These are phyloP conservation scores for Lucifuga dentata DNA, from an alignment of 2,113 vertebrate genomes.

Conservation along the genomic window DNA sequence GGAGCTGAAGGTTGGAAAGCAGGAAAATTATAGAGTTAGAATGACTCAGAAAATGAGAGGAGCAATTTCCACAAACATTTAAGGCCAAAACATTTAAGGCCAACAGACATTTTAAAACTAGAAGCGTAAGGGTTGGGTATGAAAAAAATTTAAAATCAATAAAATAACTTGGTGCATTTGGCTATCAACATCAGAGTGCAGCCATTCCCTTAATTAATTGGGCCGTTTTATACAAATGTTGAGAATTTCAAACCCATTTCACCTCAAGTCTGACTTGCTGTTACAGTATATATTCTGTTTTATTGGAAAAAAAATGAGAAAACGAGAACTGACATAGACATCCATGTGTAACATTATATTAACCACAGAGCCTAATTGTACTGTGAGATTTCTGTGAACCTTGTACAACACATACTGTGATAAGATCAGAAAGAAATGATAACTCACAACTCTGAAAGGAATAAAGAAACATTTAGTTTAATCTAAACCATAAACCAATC, in stretches of 20 bases:
- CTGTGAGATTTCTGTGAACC: constrained; percentile 16
- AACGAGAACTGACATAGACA: neutral
- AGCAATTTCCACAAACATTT: too few relatives aligned
- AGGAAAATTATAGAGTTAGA: too few relatives aligned
- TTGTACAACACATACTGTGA: constrained; percentile 33
- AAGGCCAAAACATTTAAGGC: too few relatives aligned
- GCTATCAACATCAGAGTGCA: neutral
- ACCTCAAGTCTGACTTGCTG: neutral
- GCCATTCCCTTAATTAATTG: neutral
- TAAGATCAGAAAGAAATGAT: constrained; percentile 29
- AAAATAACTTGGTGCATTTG: neutral
- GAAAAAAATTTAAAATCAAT: constrained; percentile 7
- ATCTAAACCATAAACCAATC: too few relatives aligned
- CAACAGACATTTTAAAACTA: neutral
- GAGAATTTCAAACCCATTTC: neutral
- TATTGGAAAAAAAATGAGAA: neutral
- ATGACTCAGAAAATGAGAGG: too few relatives aligned
- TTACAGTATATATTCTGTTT: neutral
- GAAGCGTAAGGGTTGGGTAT: neutral
- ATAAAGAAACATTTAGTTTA: constrained; percentile 68
- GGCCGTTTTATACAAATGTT: neutral
- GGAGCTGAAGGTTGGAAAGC: too few relatives aligned
- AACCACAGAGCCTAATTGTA: constrained; percentile 18
- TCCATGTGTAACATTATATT: constrained; percentile 7
- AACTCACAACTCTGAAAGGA: constrained; percentile 60